Conservation (phyloP, 2,888 invertebrate genomes). For the Deroplatys truncata region DNA sequence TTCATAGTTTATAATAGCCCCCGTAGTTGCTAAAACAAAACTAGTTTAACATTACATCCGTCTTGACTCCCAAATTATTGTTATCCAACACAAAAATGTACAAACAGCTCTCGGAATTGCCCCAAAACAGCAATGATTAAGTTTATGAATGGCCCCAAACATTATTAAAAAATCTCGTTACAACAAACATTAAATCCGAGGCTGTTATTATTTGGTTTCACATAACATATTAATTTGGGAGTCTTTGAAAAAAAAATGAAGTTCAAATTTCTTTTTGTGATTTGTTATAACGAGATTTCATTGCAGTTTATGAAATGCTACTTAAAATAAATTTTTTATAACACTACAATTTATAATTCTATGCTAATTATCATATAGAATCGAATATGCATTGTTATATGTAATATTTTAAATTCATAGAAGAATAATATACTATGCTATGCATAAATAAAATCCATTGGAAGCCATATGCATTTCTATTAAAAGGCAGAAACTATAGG, state of each 20-base stretch:
- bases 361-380: background rate
- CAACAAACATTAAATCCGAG: slow-evolving; percentile 24
- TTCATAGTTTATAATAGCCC: background rate
- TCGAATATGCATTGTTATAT: background rate
- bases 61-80: slow-evolving; percentile 4
- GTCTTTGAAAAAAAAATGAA: background rate
- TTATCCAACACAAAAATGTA: background rate
- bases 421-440: slow-evolving; percentile 10
- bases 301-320: slow-evolving; percentile 44
- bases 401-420: background rate
- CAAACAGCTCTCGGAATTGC: slow-evolving; percentile 2
- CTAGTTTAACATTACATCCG: background rate
- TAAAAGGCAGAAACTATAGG: too few species aligned
- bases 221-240: slow-evolving; percentile 19
- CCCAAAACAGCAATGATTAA: background rate
- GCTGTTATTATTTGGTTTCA: background rate
- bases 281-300: slow-evolving; percentile 63
- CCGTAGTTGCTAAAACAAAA: background rate
- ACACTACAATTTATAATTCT: slow-evolving; percentile 37
- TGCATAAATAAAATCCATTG: background rate
- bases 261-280: background rate
- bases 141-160: slow-evolving; percentile 13
- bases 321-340: slow-evolving; percentile 2
- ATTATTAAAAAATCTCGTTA: slow-evolving; percentile 29
- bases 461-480: background rate